Conservation (phyloP, 2,797 vertebrate genomes). For the Trachurus trachurus region DNA sequence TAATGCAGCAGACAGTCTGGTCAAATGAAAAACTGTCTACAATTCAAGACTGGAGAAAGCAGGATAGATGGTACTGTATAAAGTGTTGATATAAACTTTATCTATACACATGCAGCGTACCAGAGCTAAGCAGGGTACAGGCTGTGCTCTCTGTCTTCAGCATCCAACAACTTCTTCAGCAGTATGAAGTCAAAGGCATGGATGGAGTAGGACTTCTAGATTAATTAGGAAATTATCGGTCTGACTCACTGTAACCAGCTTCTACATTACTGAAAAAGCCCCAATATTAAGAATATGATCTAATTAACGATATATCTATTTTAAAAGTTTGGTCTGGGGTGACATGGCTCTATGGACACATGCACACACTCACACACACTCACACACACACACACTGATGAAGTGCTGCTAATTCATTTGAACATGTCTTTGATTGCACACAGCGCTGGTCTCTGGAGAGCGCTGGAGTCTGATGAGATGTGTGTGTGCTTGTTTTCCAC, state of each 20-base stretch:
- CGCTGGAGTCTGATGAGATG: neutral
- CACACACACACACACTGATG: neutral
- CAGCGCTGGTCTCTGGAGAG: neutral
- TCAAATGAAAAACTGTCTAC: neutral
- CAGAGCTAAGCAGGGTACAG: neutral
- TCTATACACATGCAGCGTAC: neutral
- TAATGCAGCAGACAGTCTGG: neutral
- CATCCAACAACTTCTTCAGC: neutral
- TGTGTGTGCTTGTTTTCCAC: conserved; percentile 27
- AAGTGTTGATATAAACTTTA: neutral
- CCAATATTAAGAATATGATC: neutral
- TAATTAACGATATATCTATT: neutral
- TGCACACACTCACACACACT: neutral
- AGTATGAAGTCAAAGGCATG: too few relatives aligned
- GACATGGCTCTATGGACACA: neutral
- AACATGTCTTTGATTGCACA: neutral
- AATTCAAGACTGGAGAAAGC: neutral
- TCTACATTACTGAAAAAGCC: too few relatives aligned
- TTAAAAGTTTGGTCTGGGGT: neutral
- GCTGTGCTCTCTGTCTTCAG: neutral
- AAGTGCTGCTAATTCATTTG: neutral
- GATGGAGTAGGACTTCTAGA: too few relatives aligned
- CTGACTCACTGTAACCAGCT: too few relatives aligned
- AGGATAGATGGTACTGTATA: neutral
- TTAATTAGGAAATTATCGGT: too few relatives aligned